phyloP scores from a whole-genome alignment of 2,797 vertebrate genomes.

The Chiloscyllium punctatum region DNA sequence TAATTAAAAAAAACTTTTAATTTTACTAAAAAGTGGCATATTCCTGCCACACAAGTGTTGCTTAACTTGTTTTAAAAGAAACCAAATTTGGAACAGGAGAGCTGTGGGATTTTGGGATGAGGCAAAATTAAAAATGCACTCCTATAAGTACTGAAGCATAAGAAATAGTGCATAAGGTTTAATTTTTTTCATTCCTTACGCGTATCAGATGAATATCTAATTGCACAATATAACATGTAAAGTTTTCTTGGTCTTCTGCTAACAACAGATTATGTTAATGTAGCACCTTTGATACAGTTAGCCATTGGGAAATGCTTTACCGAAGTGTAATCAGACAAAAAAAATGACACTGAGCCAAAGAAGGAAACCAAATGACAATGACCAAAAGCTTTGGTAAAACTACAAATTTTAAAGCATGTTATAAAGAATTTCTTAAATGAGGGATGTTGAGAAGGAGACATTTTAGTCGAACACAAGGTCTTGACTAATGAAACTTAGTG shows the following conservation, averaged over 20 bases:
- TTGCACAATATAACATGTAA: background rate
- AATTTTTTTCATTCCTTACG: background rate
- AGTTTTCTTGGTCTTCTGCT: background rate
- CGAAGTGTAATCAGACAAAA: background rate
- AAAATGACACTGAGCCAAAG: background rate
- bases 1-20: too few relatives aligned
- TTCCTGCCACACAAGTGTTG: too few relatives aligned
- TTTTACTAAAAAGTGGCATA: too few relatives aligned
- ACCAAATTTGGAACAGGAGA: background rate
- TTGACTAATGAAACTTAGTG: too few relatives aligned
- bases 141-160: background rate
- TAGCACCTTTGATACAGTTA: background rate
- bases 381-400: background rate
- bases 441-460: background rate
- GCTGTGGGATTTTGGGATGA: background rate
- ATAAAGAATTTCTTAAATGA: background rate
- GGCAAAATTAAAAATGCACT: background rate
- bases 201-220: background rate
- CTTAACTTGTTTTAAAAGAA: too few relatives aligned
- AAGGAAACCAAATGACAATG: background rate
- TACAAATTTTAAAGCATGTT: background rate
- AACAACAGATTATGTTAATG: background rate
- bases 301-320: background rate
- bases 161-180: background rate
- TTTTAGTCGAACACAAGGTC: too few relatives aligned